Percentiles rank a stretch among this genome's conserved stretches.
Evolutionary conservation across 1,140 invertebrate genomes (phyloP).

Genomic region (Zaprionus tsacasi): DNA sequence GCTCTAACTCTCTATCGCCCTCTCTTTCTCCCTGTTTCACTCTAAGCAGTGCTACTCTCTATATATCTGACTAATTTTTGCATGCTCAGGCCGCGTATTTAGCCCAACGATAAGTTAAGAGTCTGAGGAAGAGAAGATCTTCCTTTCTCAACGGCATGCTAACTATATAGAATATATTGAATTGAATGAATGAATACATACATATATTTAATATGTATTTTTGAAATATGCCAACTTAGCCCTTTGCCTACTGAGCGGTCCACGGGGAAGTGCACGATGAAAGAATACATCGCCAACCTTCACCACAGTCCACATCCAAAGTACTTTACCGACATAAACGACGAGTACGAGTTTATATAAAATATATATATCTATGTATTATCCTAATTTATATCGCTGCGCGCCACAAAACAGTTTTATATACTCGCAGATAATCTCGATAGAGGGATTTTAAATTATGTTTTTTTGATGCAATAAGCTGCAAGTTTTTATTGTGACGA

Average conservation of each 20-base stretch:
- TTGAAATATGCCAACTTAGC: background rate
- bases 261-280: background rate
- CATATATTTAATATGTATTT: constrained; percentile 1
- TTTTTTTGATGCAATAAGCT: constrained; percentile 24
- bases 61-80: background rate
- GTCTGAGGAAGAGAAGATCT: background rate
- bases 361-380: constrained; percentile 35
- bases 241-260: background rate
- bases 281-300: too few species aligned
- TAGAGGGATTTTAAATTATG: constrained; percentile 14
- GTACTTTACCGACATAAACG: background rate
- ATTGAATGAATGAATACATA: background rate
- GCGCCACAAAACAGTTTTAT: constrained; percentile 25
- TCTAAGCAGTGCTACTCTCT: constrained; percentile 9
- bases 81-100: background rate
- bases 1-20: too few species aligned
- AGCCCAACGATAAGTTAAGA: constrained; percentile 15
- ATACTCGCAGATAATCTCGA: constrained; percentile 23
- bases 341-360: constrained; percentile 4
- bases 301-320: constrained; percentile 1
- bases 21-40: background rate
- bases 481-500: constrained; percentile 38
- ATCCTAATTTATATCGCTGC: constrained; percentile 24
- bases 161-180: background rate
- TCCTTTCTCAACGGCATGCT: background rate